Evolutionary conservation across 2,797 vertebrate genomes (phyloP).

Genomic region (Notoglanidium macrostoma): DNA sequence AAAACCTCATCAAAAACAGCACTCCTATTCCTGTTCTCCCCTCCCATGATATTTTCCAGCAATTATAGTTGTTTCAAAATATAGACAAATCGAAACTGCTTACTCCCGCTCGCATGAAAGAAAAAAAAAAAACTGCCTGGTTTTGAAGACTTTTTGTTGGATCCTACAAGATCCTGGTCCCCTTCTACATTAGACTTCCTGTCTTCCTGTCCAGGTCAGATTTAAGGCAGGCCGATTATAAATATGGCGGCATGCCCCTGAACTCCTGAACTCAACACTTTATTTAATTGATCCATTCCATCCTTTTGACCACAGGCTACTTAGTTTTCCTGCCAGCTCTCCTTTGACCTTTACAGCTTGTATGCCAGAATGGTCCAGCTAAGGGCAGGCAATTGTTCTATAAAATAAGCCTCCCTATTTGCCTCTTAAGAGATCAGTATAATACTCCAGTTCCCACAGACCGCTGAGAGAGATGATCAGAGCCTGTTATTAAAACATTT

Average conservation of each 20-base stretch:
- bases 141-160: background rate
- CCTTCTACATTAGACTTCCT: background rate
- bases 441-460: background rate
- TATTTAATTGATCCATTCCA: background rate
- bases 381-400: background rate
- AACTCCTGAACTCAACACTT: background rate
- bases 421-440: background rate
- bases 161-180: background rate
- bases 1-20: background rate
- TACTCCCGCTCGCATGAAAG: background rate
- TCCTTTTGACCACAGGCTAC: background rate
- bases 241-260: background rate
- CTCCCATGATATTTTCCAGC: background rate
- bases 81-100: background rate
- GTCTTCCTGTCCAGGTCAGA: background rate
- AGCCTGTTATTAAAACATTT: background rate
- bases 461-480: background rate
- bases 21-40: background rate
- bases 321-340: constrained; percentile 15
- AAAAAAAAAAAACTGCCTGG: no score
- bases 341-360: background rate
- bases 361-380: background rate
- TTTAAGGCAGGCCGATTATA: background rate
- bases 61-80: background rate
- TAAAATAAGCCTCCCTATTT: constrained; percentile 8